Evolutionary conservation across 1,140 invertebrate species (phyloP).

Genomic region (Neodiprion lecontei): DNA sequence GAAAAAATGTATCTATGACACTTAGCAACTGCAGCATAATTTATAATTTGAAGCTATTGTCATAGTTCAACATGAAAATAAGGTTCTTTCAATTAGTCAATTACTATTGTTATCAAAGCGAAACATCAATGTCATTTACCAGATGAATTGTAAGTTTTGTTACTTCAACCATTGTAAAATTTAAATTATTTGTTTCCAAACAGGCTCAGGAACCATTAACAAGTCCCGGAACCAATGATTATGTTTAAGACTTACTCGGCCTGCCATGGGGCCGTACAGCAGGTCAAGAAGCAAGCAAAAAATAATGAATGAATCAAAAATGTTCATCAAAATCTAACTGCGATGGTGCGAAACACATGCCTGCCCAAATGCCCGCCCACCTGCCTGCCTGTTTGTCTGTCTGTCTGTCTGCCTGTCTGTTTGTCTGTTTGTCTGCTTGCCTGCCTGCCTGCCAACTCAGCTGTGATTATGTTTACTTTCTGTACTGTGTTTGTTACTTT

Average conservation of each 20-base stretch:
- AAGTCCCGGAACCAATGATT: slow-evolving; percentile 74
- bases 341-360: slow-evolving; percentile 36
- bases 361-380: slow-evolving; percentile 42
- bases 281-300: slow-evolving; percentile 41
- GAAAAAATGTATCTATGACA: no score
- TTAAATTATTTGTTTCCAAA: slow-evolving; percentile 43
- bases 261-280: slow-evolving; percentile 45
- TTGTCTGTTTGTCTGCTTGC: slow-evolving; percentile 40
- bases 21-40: not conserved
- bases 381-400: slow-evolving; percentile 40
- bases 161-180: not conserved
- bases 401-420: slow-evolving; percentile 52
- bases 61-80: no score
- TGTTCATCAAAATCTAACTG: slow-evolving; percentile 29
- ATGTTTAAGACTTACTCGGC: slow-evolving; percentile 63
- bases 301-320: slow-evolving; percentile 19
- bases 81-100: no score
- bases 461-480: slow-evolving; percentile 62
- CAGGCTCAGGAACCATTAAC: slow-evolving; percentile 78
- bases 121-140: no score
- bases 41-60: not conserved
- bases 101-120: no score
- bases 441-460: slow-evolving; percentile 57
- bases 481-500: slow-evolving; percentile 46
- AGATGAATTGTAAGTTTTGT: not conserved